Evolutionary conservation across 2,797 vertebrate genomes (phyloP), one percentile per base, ranked within the genome.

Genomic region (Spea hammondii): DNA sequence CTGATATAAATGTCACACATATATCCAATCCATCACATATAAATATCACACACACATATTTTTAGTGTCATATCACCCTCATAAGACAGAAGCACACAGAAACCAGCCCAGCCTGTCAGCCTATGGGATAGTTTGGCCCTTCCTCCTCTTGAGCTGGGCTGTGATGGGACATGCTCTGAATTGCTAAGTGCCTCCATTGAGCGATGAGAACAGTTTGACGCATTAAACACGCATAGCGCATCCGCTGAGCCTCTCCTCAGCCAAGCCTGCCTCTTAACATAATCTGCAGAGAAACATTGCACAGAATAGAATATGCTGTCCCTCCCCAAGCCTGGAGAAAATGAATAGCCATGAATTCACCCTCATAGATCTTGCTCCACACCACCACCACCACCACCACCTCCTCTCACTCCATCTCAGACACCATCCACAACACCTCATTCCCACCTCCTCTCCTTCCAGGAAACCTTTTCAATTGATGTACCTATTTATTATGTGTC

Each of bases 341-440:
- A 95, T 96, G 95, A 92, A 95, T 95, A 93, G 89, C 88, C 84
- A 91, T 91, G 95, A 95, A 96, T 96, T 92, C 95, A 95, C 94
- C 92, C 95, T 93, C 84, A 89, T 89, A 88, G 83, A 90, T 92
- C 84, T 66, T 46, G 71, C 53, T 49, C 59, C 55, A 10, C n/a
- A 59, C 12, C 55, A 11, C 55, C 8, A 10, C 14, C 6, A 45
- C 12, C 62, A 17, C 62, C 62, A 10, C 9, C n/a, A n/a, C 59
- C 72, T 59, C 79, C 79, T 59, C 48, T 71, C 68, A 32, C 79
- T 69, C 60, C 73, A 80, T 73, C 44, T 17, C 51, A 55, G 54
- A 57, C 74, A 76, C 79, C 68, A 71, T 76, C 78, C 79, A 80
- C 79, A 76, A 76, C 79, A 80, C 79, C 79, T 80, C 74, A 71